Percentiles rank a stretch among this genome's conserved stretches.
Evolutionary conservation across 2,797 vertebrate species (phyloP).

Genomic region (Prionace glauca): DNA sequence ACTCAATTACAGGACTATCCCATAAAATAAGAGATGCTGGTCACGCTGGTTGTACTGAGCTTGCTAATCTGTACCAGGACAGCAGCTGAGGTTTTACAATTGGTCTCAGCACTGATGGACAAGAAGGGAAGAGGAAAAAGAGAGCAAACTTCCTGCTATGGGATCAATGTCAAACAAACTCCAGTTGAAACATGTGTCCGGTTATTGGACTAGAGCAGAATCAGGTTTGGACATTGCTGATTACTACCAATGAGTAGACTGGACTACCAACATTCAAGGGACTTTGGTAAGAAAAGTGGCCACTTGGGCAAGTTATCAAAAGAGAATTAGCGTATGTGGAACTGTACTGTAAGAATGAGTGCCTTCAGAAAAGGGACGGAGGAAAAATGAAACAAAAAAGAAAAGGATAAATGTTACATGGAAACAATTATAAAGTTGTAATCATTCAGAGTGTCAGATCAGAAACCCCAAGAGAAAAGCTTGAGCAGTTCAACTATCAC

Average conservation of each 20-base stretch:
- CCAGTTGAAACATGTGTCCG: neutral
- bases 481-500: neutral
- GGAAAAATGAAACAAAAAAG: neutral
- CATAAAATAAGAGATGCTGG: too few species aligned
- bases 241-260: neutral
- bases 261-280: neutral
- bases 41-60: too few species aligned
- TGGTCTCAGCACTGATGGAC: neutral
- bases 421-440: neutral
- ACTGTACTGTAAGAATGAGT: neutral
- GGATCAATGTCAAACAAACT: neutral
- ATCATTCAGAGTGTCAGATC: neutral
- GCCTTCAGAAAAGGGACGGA: neutral
- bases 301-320: neutral
- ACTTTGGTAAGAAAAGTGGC: neutral
- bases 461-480: neutral
- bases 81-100: neutral
- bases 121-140: neutral
- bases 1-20: too few species aligned
- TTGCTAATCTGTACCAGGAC: neutral
- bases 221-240: neutral
- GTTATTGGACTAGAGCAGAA: neutral
- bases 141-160: neutral
- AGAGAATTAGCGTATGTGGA: neutral
- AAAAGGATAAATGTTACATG: neutral